Evolutionary conservation across 2,888 invertebrate species (phyloP).

Genomic region (Aleiodes testaceus): DNA sequence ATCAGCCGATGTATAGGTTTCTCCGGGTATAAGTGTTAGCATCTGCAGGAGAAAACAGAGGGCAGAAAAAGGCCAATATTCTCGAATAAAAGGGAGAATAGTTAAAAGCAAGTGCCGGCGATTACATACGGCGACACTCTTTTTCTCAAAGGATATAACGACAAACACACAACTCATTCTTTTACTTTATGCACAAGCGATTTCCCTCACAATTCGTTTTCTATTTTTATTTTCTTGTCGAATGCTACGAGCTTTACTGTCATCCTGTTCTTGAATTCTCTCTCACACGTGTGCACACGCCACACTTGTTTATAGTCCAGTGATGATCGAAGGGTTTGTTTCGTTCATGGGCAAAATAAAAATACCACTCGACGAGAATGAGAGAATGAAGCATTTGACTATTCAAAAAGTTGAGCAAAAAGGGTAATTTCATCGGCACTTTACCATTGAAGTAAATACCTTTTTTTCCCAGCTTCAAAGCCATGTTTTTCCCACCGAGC

Average conservation of each 20-base stretch:
- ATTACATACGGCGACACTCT: constrained; percentile 65
- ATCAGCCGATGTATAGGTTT: too few relatives aligned
- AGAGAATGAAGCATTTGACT: constrained; percentile 27
- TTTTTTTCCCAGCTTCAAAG: background rate
- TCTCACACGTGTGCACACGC: background rate
- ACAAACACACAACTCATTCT: constrained; percentile 56
- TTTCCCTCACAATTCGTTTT: background rate
- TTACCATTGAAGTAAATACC: background rate
- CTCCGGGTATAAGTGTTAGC: background rate
- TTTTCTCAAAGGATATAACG: constrained; percentile 60
- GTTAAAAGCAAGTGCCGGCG: constrained; percentile 69
- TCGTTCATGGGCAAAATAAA: constrained; percentile 28
- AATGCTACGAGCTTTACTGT: background rate
- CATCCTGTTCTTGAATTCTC: background rate
- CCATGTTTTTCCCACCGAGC: too few relatives aligned
- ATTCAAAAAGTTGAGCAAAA: constrained; percentile 5
- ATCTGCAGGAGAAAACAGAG: constrained; percentile 21
- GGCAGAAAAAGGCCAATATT: constrained; percentile 53
- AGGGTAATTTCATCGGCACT: constrained; percentile 31
- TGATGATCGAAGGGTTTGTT: constrained; percentile 35
- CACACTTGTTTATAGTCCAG: constrained; percentile 16
- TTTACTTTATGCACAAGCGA: background rate
- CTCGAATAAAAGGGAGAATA: constrained; percentile 67
- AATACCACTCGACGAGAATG: constrained; percentile 1
- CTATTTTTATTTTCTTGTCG: background rate